Base-by-base conservation (phyloP, 2,888 invertebrate species). In the Malacosoma neustria region DNA sequence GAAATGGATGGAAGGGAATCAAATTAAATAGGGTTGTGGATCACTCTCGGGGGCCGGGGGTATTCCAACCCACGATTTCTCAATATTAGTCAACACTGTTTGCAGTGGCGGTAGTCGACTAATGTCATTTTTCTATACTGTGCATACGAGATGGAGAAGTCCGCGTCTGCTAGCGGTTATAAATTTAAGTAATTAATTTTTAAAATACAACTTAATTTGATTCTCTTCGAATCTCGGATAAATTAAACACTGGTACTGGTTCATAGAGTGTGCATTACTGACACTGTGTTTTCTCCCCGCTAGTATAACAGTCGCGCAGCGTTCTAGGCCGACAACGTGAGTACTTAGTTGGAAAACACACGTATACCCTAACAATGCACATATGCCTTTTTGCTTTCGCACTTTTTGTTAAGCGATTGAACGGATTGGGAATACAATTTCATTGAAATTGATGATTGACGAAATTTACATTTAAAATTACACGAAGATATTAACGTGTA, bases 241-340 rank as follows among this genome's bases (percentile, higher is more conserved):
- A 22, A 22, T 22, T 22, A 22, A 22, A 22, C 22, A 22, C 22
- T 22, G 22, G 22, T 22, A 7, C 9, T 34, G 22, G 32, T 30
- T 7, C 11, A 37, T 47, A 42, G 49, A 45, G 51, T 51, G 52
- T 54, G 52, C 43, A 52, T 66, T 64, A 73, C 66, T 61, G 45
- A 73, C 66, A 67, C 65, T 68, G 59, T 74, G 66, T 77, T 80
- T 79, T 80, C 53, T 71, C 63, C 49, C 63, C 52, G 79, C 76
- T 85, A 87, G 87, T 85, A 81, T 86, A 61, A 82, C 87, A 58
- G 84, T 84, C 74, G 86, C 86, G 64, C 87, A 84, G 81, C 70
- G 85, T 51, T 86, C 86, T 80, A 84, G 86, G 65, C 87, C 86
- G 35, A 87, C 87, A 43, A 86, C 86, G 87, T 87, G 64, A 87